Evolutionary conservation across 2,888 invertebrate species (phyloP).

Genomic region (Aleiodes alternator): DNA sequence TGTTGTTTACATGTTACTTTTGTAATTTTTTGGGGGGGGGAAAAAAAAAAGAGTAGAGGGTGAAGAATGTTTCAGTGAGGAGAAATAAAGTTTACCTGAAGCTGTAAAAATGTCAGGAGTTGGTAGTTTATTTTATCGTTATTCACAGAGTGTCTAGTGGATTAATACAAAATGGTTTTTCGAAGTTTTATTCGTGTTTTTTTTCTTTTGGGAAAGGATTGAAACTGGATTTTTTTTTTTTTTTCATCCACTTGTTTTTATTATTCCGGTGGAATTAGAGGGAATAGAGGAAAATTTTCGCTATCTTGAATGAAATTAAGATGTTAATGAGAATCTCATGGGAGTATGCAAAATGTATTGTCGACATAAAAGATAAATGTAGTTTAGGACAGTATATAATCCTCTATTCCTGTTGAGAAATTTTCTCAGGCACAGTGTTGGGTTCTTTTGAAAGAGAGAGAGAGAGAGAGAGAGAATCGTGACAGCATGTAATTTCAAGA

Average conservation of each 20-base stretch:
- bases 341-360: not conserved
- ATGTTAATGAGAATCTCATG: no score
- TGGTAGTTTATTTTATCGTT: not conserved
- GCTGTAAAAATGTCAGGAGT: constrained; percentile 12
- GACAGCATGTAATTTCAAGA: constrained; percentile 10
- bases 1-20: no score
- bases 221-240: no score
- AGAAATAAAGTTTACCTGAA: not conserved
- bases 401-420: not conserved
- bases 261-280: no score
- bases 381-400: not conserved
- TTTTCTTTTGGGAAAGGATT: not conserved
- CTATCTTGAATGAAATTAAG: no score
- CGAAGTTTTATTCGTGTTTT: not conserved
- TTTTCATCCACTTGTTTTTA: no score
- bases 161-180: not conserved
- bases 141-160: not conserved
- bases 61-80: not conserved
- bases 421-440: not conserved
- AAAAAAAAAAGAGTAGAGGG: no score
- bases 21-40: no score
- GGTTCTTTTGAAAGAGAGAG: not conserved
- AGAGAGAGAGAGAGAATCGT: not conserved
- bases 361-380: no score
- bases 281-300: no score